Conservation (phyloP, 2,113 vertebrate species). For the Electrona antarctica region DNA sequence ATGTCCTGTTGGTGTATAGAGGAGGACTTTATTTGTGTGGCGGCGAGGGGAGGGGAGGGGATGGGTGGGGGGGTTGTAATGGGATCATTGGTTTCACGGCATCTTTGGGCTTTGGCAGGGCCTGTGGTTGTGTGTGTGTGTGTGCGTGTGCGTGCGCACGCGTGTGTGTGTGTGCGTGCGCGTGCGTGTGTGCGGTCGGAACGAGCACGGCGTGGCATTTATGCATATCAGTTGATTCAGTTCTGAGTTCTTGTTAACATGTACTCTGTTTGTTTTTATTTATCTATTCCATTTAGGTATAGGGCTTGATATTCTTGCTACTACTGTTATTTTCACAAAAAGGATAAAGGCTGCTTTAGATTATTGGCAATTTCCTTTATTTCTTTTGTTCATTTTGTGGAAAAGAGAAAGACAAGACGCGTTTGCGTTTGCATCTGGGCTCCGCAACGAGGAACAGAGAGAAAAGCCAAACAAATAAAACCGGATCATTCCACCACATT, state of each 20-base stretch:
- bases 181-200: constrained; percentile 34
- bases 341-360: constrained; percentile 38
- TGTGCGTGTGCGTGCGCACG: too few species aligned
- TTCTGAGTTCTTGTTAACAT: constrained; percentile 25
- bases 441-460: constrained; percentile 57
- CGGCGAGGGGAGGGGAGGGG: background rate
- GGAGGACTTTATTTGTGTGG: too few species aligned
- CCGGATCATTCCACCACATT: constrained; percentile 38
- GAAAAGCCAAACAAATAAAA: constrained; percentile 55
- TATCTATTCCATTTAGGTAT: constrained; percentile 41
- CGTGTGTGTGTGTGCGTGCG: too few species aligned
- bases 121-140: constrained; percentile 26
- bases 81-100: constrained; percentile 22
- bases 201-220: constrained; percentile 22
- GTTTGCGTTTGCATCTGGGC: constrained; percentile 40
- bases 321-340: constrained; percentile 35
- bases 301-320: constrained; percentile 37
- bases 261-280: constrained; percentile 35
- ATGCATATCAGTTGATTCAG: constrained; percentile 6
- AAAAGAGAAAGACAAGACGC: constrained; percentile 24
- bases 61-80: background rate
- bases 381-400: constrained; percentile 42
- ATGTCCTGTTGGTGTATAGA: too few species aligned
- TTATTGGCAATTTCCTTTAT: constrained; percentile 62
- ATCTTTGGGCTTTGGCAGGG: background rate